Evolutionary conservation across 2,113 vertebrate genomes (phyloP), one percentile per base, ranked within the genome.

Genomic region (Platysternon megacephalum): DNA sequence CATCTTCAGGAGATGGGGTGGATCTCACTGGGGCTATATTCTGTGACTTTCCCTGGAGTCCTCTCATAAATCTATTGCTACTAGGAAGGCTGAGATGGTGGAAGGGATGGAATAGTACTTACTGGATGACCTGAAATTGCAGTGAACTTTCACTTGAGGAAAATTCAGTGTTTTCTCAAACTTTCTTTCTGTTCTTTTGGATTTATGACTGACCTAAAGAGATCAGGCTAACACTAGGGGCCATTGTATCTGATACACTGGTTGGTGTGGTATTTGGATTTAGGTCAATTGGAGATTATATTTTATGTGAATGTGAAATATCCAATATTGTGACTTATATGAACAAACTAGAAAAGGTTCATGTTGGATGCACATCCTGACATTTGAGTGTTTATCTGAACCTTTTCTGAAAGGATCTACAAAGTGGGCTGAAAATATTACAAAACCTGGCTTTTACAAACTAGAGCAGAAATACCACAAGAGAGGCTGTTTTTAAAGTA

Each of bases 161-260:
- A 87, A 82, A 65, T 5, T 24, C 28, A 65, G 26, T 35, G 6
- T 89, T 87, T 95, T 3, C 49, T 82, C 32, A 21, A 79, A 51
- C 11, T 82, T 81, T 6, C 12, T 90, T 94, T 87, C 13, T 35
- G 32, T 85, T 84, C 53, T 79, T 87, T 39, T 35, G 21, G 74
- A 88, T 93, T 95, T 92, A 86, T 48, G 46, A 42, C 49, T 93
- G 12, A 78, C 89, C 78, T 81, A 72, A 89, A 86, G 76, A 93
- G 84, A 82, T 44, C 42, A 95, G 39, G 53, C 68, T 93, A 58
- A 79, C n/a, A 48, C 52, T 16, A 39, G 12, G 52, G 49, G 49
- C 46, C 12, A 1, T 4, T 82, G 51, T 42, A 91, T 49, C 42
- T 79, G 32, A 81, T 28, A 11, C 0, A 5, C 46, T 86, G 32